phyloP scores from a whole-genome alignment of 1,140 invertebrate species.

The Zophobas atratus region DNA sequence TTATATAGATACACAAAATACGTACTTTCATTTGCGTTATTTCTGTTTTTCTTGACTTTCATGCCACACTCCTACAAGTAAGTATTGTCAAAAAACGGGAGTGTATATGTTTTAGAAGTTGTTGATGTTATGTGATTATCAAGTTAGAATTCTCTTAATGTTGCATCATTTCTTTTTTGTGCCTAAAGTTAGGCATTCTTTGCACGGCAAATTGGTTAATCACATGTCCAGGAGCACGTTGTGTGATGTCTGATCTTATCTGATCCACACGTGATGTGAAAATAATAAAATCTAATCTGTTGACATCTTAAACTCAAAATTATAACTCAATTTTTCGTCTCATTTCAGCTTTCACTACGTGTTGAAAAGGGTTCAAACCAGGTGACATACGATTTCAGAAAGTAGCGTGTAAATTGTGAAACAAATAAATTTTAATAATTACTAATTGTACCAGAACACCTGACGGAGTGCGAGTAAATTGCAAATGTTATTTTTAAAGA shows the following conservation, averaged over 20 bases:
- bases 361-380: constrained; percentile 33
- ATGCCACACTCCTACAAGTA: no score
- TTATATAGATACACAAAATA: no score
- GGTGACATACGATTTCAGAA: constrained; percentile 33
- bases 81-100: background rate
- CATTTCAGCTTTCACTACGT: constrained; percentile 17
- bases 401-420: constrained; percentile 18
- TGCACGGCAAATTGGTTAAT: background rate
- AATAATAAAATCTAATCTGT: background rate
- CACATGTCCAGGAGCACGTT: constrained; percentile 3
- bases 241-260: background rate
- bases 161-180: background rate
- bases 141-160: background rate
- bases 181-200: background rate
- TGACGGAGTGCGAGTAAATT: background rate
- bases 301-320: background rate
- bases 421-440: constrained; percentile 33
- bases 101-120: no score
- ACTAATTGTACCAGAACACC: constrained; percentile 10
- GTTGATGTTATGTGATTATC: no score
- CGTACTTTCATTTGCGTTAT: no score
- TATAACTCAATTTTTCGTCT: background rate
- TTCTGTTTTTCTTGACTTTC: no score
- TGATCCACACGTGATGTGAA: constrained; percentile 7
- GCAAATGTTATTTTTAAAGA: constrained; percentile 16